Percentiles rank a stretch among this genome's conserved stretches.
phyloP scores from a whole-genome alignment of 1,140 invertebrate species.

The Lordiphosa mommai region DNA sequence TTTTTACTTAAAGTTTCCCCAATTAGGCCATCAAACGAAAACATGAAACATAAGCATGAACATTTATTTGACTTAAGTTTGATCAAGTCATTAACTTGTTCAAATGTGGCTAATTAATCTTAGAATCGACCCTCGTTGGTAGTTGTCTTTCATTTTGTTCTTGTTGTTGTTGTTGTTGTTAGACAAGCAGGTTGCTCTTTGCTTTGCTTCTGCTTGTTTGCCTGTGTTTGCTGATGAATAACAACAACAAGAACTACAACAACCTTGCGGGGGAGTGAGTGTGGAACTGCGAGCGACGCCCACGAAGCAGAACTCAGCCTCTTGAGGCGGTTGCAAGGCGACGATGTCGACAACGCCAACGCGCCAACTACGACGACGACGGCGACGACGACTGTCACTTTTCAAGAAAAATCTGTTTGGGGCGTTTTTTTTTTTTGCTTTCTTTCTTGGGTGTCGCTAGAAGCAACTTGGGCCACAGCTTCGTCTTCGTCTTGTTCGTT shows the following conservation, averaged over 20 bases:
- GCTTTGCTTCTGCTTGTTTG: conserved; percentile 53
- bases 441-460: conserved; percentile 19
- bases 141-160: conserved; percentile 41
- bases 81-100: conserved; percentile 14
- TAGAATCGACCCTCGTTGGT: conserved; percentile 49
- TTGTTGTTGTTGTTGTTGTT: conserved; percentile 55
- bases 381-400: conserved; percentile 68
- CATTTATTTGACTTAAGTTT: conserved; percentile 9
- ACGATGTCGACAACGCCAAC: conserved; percentile 1
- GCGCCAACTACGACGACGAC: conserved; percentile 16
- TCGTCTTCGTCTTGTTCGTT: conserved; percentile 17
- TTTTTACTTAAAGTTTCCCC: not conserved
- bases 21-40: not conserved
- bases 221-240: conserved; percentile 54
- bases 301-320: conserved; percentile 26
- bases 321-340: conserved; percentile 42
- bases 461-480: conserved; percentile 28
- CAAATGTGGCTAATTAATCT: conserved; percentile 32
- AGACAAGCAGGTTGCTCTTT: conserved; percentile 72
- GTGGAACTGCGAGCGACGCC: conserved; percentile 25
- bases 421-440: conserved; percentile 43
- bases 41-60: conserved; percentile 3
- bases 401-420: conserved; percentile 73
- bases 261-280: not conserved
- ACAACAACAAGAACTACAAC: conserved; percentile 9